Base-by-base conservation (phyloP, 37 sponge, comb jelly and placozoan species). In the Beroe forskalii region DNA sequence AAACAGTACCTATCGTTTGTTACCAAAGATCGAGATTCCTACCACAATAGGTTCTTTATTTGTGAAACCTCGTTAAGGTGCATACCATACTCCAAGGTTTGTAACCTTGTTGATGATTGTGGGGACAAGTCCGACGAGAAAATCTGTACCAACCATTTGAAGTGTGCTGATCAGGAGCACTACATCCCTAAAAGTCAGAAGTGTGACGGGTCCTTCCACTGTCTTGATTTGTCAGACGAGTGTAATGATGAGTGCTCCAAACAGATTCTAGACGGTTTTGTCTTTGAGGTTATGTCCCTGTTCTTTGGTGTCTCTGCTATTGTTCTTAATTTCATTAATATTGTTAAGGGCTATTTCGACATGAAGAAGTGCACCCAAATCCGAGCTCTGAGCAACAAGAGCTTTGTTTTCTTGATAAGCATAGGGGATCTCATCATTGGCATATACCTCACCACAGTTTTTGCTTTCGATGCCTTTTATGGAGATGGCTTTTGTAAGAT, bases 371-470 rank as follows among this genome's bases (percentile, higher is more conserved):
- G 66, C 66, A 30, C 31, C 31, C 31, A 23, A 64, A 27, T 23
- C 6, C 66, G 31, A 64, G 72, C 72, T 0, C 72, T 69, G 9
- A 28, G 17, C 19, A 69, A 69, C 19, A 69, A 35, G 72, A 3
- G 35, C 35, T 9, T 69, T 1, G 38, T 69, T 9, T 9, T 69
- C 12, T 37, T 69, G 38, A 69, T 69, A 4, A 17, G 72, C 2
- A 69, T 69, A 2, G 72, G 72, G 2, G 72, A 69, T 32, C 38
- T 69, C 19, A 3, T 69, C 37, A 69, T 35, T 36, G 72, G 72
- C 0, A 17, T 35, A 28, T 69, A 69, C 72, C 19, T 69, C 14
- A 3, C 38, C 36, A 69, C 32, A 2, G 8, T 35, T 17, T 69
- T 33, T 12, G 72, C 38, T 36, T 31, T 32, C 39, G 20, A 31